A percentile compares a stretch with the other conserved stretches of the same genome.
These are phyloP conservation scores for Pantherophis guttatus DNA, from an alignment of 2,113 vertebrate species.

Conservation along the genomic window DNA sequence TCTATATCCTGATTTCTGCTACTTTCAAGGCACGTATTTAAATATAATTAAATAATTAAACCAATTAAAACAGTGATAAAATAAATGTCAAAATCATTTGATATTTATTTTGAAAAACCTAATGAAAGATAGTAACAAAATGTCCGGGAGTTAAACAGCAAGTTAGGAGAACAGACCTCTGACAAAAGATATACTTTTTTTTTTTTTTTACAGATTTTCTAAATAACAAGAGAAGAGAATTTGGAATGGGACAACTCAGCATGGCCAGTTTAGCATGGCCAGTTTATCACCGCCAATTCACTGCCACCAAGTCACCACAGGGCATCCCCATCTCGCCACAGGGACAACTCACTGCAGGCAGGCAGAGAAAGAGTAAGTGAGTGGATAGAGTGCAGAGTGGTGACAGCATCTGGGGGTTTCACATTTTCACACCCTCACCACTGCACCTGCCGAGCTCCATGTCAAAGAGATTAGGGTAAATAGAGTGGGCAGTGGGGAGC, in stretches of 20 bases:
- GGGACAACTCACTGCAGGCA: not conserved
- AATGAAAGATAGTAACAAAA: too few relatives aligned
- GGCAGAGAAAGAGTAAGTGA: not conserved
- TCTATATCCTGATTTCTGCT: not conserved
- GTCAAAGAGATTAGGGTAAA: too few relatives aligned
- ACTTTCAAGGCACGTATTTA: not conserved
- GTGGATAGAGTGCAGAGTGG: not conserved
- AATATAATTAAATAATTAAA: not conserved
- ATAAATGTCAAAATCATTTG: not conserved
- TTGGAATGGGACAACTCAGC: too few relatives aligned
- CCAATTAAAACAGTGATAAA: not conserved
- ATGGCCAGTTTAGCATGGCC: too few relatives aligned
- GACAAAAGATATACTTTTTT: not conserved
- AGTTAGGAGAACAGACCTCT: not conserved
- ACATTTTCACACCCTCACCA: not conserved
- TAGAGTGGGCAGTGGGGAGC: too few relatives aligned
- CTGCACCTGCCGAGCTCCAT: too few relatives aligned
- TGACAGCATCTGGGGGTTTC: not conserved
- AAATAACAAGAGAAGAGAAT: not conserved
- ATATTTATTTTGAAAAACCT: too few relatives aligned
- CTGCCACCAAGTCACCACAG: not conserved
- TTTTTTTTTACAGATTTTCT: not conserved
- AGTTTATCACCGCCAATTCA: not conserved
- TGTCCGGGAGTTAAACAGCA: too few relatives aligned
- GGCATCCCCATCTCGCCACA: not conserved